Conservation (phyloP, 2,797 vertebrate species). For the Fratercula arctica region DNA sequence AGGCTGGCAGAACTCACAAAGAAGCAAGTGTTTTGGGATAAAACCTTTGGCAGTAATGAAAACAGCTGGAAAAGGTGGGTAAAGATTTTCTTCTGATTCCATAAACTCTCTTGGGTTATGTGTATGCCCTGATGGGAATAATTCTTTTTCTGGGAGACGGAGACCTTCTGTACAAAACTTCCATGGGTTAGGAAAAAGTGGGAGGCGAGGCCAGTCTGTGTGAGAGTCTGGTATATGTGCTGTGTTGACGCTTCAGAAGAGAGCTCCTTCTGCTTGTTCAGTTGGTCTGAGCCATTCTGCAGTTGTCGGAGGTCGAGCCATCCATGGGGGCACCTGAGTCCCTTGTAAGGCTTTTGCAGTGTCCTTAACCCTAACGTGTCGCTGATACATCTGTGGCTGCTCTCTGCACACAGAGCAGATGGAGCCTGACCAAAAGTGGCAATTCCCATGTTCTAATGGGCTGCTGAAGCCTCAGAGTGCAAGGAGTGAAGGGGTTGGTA, state of each 20-base stretch:
- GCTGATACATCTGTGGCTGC: background rate
- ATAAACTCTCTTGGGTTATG: background rate
- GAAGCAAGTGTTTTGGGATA: background rate
- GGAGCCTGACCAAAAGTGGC: background rate
- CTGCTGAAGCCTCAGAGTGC: background rate
- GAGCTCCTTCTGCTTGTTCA: background rate
- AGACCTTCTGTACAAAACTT: background rate
- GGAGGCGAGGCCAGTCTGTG: background rate
- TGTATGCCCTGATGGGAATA: background rate
- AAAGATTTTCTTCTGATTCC: background rate
- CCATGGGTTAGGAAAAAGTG: background rate
- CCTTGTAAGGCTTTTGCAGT: background rate
- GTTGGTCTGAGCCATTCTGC: background rate
- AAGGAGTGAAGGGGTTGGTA: background rate
- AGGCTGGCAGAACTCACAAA: background rate
- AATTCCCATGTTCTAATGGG: background rate
- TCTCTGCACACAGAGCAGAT: background rate
- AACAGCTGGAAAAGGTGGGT: background rate
- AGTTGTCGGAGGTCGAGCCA: rapidly evolving
- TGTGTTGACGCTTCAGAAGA: background rate
- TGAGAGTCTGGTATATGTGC: background rate
- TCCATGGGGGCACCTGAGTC: background rate
- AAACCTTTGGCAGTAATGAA: background rate
- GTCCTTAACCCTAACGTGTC: background rate
- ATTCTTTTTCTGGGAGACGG: background rate